A percentile compares a stretch with the other conserved stretches of the same genome.
phyloP scores from a whole-genome alignment of 2,113 vertebrate genomes.

The Suncus etruscus region DNA sequence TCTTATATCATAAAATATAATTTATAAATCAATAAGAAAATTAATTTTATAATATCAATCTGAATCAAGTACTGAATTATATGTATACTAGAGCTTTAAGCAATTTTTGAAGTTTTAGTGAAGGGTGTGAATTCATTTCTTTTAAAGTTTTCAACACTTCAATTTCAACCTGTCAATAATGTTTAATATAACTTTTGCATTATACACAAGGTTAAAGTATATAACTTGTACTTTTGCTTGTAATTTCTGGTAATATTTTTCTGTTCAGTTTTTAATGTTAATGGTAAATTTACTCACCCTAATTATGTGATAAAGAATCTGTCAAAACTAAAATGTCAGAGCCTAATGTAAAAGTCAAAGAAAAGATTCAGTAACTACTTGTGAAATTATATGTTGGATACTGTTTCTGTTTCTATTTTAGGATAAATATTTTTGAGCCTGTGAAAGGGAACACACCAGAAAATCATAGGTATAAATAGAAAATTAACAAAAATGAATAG shows the following conservation, averaged over 20 bases:
- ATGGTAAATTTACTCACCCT: neutral
- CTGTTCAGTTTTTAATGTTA: neutral
- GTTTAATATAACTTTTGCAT: no score
- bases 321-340: neutral
- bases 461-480: neutral
- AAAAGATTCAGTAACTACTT: neutral
- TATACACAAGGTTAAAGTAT: neutral
- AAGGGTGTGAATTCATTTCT: no score
- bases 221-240: neutral
- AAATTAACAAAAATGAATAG: no score
- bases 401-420: neutral
- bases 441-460: neutral
- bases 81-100: no score
- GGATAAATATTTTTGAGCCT: neutral
- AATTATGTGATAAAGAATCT: neutral
- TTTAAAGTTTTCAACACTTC: no score
- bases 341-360: neutral
- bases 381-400: neutral
- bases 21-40: no score
- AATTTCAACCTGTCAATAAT: no score
- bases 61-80: no score
- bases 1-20: no score
- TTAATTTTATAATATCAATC: no score
- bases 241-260: neutral
- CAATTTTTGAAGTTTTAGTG: no score